Conservation (phyloP, 1,140 invertebrate species). For the Metaphire vulgaris region DNA sequence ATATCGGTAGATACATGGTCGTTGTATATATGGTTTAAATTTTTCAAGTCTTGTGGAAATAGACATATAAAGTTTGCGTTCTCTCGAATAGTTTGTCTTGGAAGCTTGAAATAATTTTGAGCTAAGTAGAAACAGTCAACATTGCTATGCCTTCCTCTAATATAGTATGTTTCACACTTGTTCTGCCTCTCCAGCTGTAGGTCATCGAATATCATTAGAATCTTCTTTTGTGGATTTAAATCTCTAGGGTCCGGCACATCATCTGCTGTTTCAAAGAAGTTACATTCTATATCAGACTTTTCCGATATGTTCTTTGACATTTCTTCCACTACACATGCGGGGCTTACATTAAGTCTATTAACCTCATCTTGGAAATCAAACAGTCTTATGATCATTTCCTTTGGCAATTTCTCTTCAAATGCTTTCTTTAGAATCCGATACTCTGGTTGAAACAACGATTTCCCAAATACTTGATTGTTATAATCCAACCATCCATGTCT, state of each 20-base stretch:
- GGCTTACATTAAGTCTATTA: neutral
- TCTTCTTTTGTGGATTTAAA: neutral
- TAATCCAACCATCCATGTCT: constrained; percentile 10
- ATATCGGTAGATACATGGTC: constrained; percentile 15
- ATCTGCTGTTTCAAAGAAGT: neutral
- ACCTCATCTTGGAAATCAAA: neutral
- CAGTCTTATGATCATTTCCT: neutral
- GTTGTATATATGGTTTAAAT: constrained; percentile 4
- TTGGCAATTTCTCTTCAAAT: constrained; percentile 11
- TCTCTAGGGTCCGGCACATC: neutral
- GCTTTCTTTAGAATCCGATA: constrained; percentile 17
- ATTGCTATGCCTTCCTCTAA: neutral
- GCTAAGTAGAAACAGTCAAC: constrained; percentile 27
- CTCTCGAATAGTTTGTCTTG: constrained; percentile 22
- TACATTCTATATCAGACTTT: neutral
- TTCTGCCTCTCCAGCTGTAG: neutral
- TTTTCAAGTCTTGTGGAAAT: constrained; percentile 17
- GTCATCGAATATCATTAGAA: neutral
- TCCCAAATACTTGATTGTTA: neutral
- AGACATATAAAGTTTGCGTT: constrained; percentile 22
- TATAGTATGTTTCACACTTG: neutral
- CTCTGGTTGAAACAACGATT: constrained; percentile 10
- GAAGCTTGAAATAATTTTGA: constrained; percentile 30
- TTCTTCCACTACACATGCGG: neutral
- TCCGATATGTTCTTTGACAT: too few relatives aligned